Evolutionary conservation across 2,797 vertebrate species (phyloP).

Genomic region (Danio kyathit): DNA sequence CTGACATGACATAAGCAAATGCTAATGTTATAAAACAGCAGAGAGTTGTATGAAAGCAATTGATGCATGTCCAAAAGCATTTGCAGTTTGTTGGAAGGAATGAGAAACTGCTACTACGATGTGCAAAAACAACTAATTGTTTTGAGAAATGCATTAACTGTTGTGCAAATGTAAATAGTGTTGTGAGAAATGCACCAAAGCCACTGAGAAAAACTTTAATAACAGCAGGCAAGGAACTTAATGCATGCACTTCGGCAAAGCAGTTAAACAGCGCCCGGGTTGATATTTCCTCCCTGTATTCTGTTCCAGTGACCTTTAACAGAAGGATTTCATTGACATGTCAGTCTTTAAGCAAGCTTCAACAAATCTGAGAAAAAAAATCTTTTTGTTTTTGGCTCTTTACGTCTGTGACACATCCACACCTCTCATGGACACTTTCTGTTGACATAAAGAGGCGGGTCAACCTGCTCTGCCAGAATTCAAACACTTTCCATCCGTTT

Average conservation of each 20-base stretch:
- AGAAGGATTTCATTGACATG: background rate
- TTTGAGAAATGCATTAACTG: no score
- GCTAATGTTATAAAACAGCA: no score
- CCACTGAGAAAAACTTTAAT: no score
- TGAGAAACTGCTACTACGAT: no score
- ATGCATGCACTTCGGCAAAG: background rate
- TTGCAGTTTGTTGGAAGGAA: no score
- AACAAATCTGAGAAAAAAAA: slow-evolving; percentile 18
- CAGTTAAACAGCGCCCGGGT: background rate
- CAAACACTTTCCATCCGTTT: slow-evolving; percentile 20
- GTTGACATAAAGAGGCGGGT: slow-evolving; percentile 31
- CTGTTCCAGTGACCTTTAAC: background rate
- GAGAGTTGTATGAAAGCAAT: no score
- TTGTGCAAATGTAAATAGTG: no score
- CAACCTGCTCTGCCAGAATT: slow-evolving; percentile 44
- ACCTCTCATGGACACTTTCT: slow-evolving; percentile 25
- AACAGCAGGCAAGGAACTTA: background rate
- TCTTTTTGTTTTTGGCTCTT: slow-evolving; percentile 15
- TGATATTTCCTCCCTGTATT: slow-evolving; percentile 19
- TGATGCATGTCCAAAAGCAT: no score
- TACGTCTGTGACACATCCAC: slow-evolving; percentile 31
- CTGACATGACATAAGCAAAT: no score
- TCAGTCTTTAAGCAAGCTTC: slow-evolving; percentile 13
- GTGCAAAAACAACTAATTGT: no score
- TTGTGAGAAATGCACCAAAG: no score